Base-by-base conservation (phyloP, 2,797 vertebrate species). In the Lophius americanus region DNA sequence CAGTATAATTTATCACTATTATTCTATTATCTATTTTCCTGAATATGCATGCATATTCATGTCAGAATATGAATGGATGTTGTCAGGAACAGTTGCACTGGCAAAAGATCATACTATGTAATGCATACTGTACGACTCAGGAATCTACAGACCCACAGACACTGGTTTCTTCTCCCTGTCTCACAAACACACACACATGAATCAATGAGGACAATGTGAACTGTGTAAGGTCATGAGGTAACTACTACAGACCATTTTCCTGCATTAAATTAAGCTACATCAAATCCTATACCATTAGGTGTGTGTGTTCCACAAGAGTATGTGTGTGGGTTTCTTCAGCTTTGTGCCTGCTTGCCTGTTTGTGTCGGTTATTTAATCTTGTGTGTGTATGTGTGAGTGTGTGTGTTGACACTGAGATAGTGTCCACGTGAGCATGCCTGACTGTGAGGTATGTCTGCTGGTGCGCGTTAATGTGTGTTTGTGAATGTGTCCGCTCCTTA, bases 251-350 rank as follows among this genome's bases (percentile, higher is more conserved):
- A 77, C 81, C 82, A 88, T 86, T 88, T 86, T 88, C 75, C 83
- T 81, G 68, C 86, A 89, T 88, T 88, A 90, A 89, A 79, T 72
- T 57, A 51, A 59, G 77, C 77, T 63, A 80, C 82, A 85, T 87
- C 76, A 85, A 87, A 90, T 92, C 85, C 84, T 74, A 75, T 88
- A 89, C 78, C 85, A 85, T 88, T 84, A 85, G 56, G 78, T 60
- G 54, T 67, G 54, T 67, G 8, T 59, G 59, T 50, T 64, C 43
- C 64, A 70, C 64, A 50, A 64, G 43, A 23, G 7, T 23, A 66
- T 71, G 54, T 73, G 70, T 75, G 52, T 69, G 73, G 64, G 48
- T 51, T 64, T 69, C 44, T 72, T 51, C 48, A 48, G 51, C 38
- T 46, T 13, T 52, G 46, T 37, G 39, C 49, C 42, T 43, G 39